Evolutionary conservation across 2,888 invertebrate genomes (phyloP).

Genomic region (Plagodis pulveraria): DNA sequence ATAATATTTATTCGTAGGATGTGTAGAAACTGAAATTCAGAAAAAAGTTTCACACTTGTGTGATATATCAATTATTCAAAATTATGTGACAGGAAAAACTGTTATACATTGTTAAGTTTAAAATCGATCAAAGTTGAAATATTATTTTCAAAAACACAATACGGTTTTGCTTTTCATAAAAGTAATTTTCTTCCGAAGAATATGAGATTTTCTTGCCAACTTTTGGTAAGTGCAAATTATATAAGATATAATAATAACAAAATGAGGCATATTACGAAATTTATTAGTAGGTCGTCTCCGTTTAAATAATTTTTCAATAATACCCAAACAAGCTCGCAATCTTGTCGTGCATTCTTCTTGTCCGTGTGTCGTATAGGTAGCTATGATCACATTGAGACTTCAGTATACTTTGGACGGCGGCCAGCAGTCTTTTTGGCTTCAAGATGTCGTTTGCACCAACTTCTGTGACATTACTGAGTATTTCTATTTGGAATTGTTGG

Average conservation of each 20-base stretch:
- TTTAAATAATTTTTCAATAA: neutral
- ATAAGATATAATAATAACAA: too few species aligned
- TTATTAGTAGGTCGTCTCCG: neutral
- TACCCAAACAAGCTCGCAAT: conserved; percentile 3
- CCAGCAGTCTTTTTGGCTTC: conserved; percentile 83
- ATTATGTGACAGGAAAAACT: too few species aligned
- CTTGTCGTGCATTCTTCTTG: conserved; percentile 16
- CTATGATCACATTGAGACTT: conserved; percentile 59
- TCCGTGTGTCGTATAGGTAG: conserved; percentile 53
- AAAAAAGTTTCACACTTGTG: neutral
- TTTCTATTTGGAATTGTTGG: conserved; percentile 55
- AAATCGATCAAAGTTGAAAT: too few species aligned
- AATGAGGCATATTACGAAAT: too few species aligned
- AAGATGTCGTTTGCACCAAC: conserved; percentile 76
- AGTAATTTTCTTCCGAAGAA: too few species aligned
- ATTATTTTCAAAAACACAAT: too few species aligned
- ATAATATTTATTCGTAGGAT: too few species aligned
- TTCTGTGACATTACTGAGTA: conserved; percentile 59
- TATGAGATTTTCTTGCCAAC: too few species aligned
- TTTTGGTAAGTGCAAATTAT: too few species aligned
- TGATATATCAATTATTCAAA: too few species aligned
- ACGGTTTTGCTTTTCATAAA: too few species aligned
- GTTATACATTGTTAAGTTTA: too few species aligned
- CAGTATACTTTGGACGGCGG: conserved; percentile 70
- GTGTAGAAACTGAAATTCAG: conserved; percentile 10